phyloP scores from a whole-genome alignment of 2,888 invertebrate species.

The Villa cingulata region DNA sequence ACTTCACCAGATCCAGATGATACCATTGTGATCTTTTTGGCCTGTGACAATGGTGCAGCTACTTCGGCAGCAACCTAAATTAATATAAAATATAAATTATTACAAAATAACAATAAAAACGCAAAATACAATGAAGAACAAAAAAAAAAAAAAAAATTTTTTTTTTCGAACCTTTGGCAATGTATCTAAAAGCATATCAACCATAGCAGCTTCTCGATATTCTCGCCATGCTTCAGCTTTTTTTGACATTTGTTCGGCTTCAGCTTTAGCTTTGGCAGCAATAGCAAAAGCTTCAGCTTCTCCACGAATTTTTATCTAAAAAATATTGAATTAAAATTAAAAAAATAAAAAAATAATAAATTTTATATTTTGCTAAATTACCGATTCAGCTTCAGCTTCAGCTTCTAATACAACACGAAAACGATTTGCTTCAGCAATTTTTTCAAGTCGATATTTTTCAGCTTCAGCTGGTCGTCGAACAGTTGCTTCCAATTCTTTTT shows the following conservation, averaged over 20 bases:
- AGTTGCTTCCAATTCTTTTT: conserved; percentile 86
- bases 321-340: background rate
- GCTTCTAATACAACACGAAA: conserved; percentile 83
- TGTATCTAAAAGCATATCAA: conserved; percentile 91
- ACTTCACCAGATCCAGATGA: conserved; percentile 82
- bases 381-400: conserved; percentile 87
- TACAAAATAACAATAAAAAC: background rate
- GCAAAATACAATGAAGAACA: background rate
- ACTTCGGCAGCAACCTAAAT: conserved; percentile 87
- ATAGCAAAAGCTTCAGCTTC: conserved; percentile 89
- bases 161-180: conserved; percentile 65
- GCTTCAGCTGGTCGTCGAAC: conserved; percentile 91
- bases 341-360: background rate
- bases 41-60: conserved; percentile 85
- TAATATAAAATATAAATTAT: background rate
- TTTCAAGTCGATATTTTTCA: conserved; percentile 81
- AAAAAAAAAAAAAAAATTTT: background rate
- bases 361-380: conserved; percentile 20
- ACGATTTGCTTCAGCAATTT: conserved; percentile 85
- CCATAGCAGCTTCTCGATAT: conserved; percentile 89
- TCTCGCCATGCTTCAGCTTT: conserved; percentile 96
- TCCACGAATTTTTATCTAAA: conserved; percentile 56
- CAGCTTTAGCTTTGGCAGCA: conserved; percentile 86
- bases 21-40: conserved; percentile 94
- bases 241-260: conserved; percentile 93